Conservation (phyloP, 2,797 vertebrate genomes). For the Fistularia tabacaria region DNA sequence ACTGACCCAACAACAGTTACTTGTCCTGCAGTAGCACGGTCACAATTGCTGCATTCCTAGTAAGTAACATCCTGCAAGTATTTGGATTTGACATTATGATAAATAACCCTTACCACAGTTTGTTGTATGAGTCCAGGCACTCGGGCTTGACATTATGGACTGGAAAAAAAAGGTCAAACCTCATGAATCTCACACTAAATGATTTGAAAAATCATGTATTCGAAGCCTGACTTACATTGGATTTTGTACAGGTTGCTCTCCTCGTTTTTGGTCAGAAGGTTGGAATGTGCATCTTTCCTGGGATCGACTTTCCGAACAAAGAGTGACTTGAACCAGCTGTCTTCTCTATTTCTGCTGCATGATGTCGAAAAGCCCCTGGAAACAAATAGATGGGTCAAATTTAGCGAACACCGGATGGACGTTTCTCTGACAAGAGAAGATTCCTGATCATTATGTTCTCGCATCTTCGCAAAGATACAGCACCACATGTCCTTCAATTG, state of each 20-base stretch:
- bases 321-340: conserved; percentile 94
- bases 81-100: neutral
- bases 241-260: conserved; percentile 96
- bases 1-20: neutral
- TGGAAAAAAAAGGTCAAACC: conserved; percentile 50
- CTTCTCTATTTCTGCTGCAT: conserved; percentile 74
- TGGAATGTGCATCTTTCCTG: conserved; percentile 93
- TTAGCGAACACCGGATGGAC: no score
- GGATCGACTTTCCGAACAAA: conserved; percentile 97
- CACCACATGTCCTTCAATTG: no score
- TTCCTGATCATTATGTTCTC: no score
- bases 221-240: conserved; percentile 79
- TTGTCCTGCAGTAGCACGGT: neutral
- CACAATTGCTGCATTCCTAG: neutral
- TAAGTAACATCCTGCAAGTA: neutral
- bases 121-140: conserved; percentile 93
- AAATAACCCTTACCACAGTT: conserved; percentile 85
- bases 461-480: no score
- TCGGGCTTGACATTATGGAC: conserved; percentile 99
- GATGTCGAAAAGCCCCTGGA: conserved; percentile 78
- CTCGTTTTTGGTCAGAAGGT: conserved; percentile 92
- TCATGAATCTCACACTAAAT: neutral
- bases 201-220: neutral
- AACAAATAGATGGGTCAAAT: neutral
- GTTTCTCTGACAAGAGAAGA: no score